Conservation (phyloP, 2,113 vertebrate species). For the Petroica traversi region DNA sequence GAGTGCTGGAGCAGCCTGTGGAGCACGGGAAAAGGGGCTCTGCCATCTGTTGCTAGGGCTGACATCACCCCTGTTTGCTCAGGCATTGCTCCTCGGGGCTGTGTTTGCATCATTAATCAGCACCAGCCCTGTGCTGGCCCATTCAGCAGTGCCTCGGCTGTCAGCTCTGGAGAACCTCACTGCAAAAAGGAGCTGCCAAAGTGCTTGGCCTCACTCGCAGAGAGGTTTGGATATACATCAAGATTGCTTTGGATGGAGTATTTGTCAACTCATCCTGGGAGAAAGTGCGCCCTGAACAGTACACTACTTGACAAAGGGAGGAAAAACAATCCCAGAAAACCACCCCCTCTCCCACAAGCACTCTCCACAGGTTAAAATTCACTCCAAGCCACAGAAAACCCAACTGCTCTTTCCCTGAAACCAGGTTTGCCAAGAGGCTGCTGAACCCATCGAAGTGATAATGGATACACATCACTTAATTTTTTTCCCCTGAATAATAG, state of each 20-base stretch:
- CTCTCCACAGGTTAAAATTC: background rate
- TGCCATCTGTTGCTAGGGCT: constrained; percentile 72
- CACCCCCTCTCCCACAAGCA: background rate
- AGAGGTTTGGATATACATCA: background rate
- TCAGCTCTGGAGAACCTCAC: background rate
- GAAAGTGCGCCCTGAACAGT: background rate
- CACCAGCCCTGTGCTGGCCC: background rate
- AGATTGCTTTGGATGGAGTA: background rate
- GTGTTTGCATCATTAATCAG: constrained; percentile 35
- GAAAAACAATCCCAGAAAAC: background rate
- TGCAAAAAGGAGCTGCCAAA: constrained; percentile 41
- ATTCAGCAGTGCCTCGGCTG: constrained; percentile 30
- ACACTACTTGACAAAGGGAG: background rate
- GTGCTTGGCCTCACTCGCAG: background rate
- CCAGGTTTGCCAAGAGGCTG: background rate
- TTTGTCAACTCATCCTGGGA: background rate
- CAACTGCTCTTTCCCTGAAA: background rate
- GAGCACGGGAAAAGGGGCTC: constrained; percentile 14
- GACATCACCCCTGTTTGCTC: constrained; percentile 65
- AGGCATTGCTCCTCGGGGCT: background rate
- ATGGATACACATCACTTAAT: background rate
- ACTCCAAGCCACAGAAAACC: background rate
- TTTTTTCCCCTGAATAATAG: background rate
- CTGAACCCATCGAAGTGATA: background rate
- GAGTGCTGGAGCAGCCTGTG: background rate